Percentiles rank a stretch among this genome's conserved stretches.
Conservation (phyloP, 2,113 vertebrate genomes). For the Sphaerodactylus townsendi region DNA sequence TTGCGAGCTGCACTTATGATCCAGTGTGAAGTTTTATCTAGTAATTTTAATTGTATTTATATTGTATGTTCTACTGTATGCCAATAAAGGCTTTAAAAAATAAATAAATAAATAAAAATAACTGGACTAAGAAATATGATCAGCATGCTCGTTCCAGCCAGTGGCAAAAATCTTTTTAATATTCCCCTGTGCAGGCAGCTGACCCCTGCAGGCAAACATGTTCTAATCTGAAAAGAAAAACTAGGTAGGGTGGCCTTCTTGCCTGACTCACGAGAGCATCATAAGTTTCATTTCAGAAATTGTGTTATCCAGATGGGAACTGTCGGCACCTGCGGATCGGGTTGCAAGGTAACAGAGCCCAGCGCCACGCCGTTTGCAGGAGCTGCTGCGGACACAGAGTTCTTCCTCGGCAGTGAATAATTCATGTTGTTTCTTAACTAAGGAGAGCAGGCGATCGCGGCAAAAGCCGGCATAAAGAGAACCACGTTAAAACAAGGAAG, state of each 20-base stretch:
- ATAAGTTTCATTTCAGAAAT: background rate
- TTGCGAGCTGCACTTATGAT: no score
- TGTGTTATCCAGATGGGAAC: background rate
- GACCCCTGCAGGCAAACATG: no score
- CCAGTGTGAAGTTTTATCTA: no score
- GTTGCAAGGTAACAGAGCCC: constrained; percentile 67
- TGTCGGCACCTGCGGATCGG: constrained; percentile 25
- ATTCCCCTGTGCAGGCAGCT: background rate
- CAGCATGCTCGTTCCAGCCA: no score
- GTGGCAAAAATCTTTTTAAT: no score
- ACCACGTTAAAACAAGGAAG: background rate
- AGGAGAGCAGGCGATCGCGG: constrained; percentile 25
- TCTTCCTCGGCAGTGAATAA: constrained; percentile 59
- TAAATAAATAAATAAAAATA: no score
- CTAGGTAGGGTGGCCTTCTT: background rate
- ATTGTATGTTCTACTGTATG: no score
- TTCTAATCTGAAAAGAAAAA: background rate
- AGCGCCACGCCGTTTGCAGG: background rate
- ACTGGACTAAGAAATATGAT: no score
- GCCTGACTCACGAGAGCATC: background rate
- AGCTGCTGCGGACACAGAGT: constrained; percentile 13
- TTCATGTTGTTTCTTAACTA: constrained; percentile 49
- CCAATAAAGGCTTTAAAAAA: no score
- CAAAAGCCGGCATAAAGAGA: background rate
- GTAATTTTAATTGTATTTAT: no score